Evolutionary conservation across 2,113 vertebrate genomes (phyloP).

Genomic region (Tragelaphus buxtoni): DNA sequence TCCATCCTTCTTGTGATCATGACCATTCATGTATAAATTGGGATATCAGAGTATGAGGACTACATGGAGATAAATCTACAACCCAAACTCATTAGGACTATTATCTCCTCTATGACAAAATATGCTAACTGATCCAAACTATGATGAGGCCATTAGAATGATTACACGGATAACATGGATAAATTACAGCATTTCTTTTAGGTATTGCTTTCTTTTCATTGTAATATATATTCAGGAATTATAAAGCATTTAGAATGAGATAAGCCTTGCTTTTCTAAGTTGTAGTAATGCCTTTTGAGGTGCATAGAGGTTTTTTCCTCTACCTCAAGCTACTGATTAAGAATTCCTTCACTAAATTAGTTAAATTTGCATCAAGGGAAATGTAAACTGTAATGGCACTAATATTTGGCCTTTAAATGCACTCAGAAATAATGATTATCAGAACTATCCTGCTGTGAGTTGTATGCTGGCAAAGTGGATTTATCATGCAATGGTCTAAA

Average conservation of each 20-base stretch:
- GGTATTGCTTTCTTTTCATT: not conserved
- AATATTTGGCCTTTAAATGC: not conserved
- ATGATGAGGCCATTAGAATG: not conserved
- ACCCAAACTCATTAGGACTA: not conserved
- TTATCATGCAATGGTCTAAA: not conserved
- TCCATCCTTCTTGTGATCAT: not conserved
- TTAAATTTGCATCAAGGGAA: constrained; percentile 28
- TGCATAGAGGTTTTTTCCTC: not conserved
- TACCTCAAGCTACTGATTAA: constrained; percentile 47
- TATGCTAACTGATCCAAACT: not conserved
- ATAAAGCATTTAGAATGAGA: not conserved
- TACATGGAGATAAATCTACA: constrained; percentile 30
- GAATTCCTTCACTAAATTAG: constrained; percentile 46
- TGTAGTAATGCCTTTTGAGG: constrained; percentile 16
- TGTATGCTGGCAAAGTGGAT: constrained; percentile 35
- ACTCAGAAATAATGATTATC: constrained; percentile 24
- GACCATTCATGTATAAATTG: not conserved
- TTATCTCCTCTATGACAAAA: constrained; percentile 28
- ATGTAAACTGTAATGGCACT: not conserved
- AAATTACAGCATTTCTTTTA: constrained; percentile 26
- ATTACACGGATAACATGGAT: constrained; percentile 19
- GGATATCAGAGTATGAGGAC: not conserved
- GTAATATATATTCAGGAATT: not conserved
- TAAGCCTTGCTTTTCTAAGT: constrained; percentile 2
- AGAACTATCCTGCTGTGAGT: not conserved